Evolutionary conservation across 2,888 invertebrate genomes (phyloP).

Genomic region (Marasmarcha lunaedactyla): DNA sequence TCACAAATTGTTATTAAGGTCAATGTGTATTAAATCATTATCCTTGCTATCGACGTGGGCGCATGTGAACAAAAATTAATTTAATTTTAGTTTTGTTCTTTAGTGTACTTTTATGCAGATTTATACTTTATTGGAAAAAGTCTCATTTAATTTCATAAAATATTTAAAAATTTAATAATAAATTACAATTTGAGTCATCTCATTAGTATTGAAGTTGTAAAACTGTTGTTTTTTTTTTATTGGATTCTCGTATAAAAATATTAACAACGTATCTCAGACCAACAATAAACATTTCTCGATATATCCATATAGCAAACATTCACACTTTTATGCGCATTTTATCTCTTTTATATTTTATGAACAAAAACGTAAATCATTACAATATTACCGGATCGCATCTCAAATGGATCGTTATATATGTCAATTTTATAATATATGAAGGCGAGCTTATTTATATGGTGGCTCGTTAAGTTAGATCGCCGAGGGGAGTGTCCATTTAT

Average conservation of each 20-base stretch:
- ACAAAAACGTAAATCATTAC: conserved; percentile 18
- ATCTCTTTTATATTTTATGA: conserved; percentile 22
- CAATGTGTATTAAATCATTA: conserved; percentile 37
- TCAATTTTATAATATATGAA: conserved; percentile 49
- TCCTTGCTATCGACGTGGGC: conserved; percentile 13
- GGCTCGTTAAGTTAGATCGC: conserved; percentile 65
- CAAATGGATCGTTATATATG: conserved; percentile 27
- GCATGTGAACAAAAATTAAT: no score
- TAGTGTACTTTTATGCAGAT: no score
- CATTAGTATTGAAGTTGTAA: no score
- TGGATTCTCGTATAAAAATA: no score
- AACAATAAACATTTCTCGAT: no score
- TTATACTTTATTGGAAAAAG: no score
- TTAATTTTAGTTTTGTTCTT: no score
- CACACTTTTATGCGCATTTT: not conserved
- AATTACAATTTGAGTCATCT: no score
- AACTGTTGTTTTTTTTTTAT: no score
- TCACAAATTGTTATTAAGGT: conserved; percentile 42
- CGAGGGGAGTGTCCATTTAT: conserved; percentile 64
- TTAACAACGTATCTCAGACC: no score
- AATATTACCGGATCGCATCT: conserved; percentile 1
- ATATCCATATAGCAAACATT: not conserved
- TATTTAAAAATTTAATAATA: no score
- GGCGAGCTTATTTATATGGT: conserved; percentile 56
- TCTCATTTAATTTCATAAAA: no score